Percentiles rank a stretch among this genome's conserved stretches.
phyloP scores from a whole-genome alignment of 2,797 vertebrate genomes.

The Cetoscarus ocellatus region DNA sequence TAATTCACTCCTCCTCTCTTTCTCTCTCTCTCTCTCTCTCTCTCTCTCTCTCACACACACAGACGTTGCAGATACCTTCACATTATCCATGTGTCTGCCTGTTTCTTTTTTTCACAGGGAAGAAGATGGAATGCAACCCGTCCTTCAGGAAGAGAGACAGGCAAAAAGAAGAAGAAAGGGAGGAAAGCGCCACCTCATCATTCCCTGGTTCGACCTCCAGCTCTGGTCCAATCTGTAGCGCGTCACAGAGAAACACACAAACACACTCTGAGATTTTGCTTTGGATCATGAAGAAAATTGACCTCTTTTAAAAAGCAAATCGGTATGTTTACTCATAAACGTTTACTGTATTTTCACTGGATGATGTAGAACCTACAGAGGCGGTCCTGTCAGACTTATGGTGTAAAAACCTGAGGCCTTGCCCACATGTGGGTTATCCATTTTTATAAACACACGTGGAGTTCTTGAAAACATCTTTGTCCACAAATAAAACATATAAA shows the following conservation, averaged over 20 bases:
- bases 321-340: too few species aligned
- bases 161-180: constrained; percentile 57
- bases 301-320: too few species aligned
- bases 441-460: too few species aligned
- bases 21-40: constrained; percentile 23
- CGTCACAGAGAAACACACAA: constrained; percentile 24
- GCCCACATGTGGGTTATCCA: too few species aligned
- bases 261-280: background rate
- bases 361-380: background rate
- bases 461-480: too few species aligned
- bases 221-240: constrained; percentile 37
- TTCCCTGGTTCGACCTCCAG: constrained; percentile 57
- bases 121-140: constrained; percentile 74
- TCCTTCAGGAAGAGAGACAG: constrained; percentile 62
- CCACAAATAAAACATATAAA: too few species aligned
- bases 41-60: constrained; percentile 38
- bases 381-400: too few species aligned
- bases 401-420: too few species aligned
- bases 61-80: constrained; percentile 67
- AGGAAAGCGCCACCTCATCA: constrained; percentile 81
- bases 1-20: constrained; percentile 69
- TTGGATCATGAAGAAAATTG: too few species aligned
- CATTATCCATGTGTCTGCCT: constrained; percentile 80
- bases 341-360: constrained; percentile 1
- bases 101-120: constrained; percentile 52